These are phyloP conservation scores for Acrobasis consociella DNA, from an alignment of 2,888 invertebrate genomes.

Conservation along the genomic window DNA sequence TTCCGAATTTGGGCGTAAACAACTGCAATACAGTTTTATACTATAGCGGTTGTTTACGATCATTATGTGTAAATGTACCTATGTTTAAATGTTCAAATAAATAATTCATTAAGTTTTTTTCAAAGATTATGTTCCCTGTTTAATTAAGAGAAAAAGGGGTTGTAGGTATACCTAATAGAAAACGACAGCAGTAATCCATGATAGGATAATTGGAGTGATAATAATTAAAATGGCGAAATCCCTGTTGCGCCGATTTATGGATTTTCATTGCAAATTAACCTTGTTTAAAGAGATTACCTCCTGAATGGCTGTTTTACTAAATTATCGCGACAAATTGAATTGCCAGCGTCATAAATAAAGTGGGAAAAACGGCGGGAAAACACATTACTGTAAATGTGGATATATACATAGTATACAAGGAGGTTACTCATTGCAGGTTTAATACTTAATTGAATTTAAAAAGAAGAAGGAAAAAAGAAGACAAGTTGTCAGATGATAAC, in stretches of 20 bases:
- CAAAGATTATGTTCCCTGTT: no score
- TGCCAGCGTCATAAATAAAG: conserved; percentile 13
- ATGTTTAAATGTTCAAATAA: no score
- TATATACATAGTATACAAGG: no score
- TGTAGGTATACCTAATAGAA: background rate
- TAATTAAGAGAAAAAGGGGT: background rate
- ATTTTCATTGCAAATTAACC: conserved; percentile 20
- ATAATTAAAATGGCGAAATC: conserved; percentile 16
- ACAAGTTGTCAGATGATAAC: no score
- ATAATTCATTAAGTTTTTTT: no score
- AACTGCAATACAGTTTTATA: no score
- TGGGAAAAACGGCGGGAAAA: background rate
- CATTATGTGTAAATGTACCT: no score
- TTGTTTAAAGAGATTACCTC: conserved; percentile 19
- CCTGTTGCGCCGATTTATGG: conserved; percentile 17
- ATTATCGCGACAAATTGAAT: conserved; percentile 11
- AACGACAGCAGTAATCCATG: conserved; percentile 9
- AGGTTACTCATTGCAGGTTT: no score
- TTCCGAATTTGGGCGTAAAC: no score
- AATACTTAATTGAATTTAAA: no score
- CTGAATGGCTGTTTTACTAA: conserved; percentile 15
- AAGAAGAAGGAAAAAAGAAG: no score
- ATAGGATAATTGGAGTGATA: conserved; percentile 21
- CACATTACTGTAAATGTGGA: background rate
- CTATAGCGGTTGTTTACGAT: no score